Percentiles rank a stretch among this genome's conserved stretches.
Evolutionary conservation across 2,113 vertebrate species (phyloP).

Genomic region (Toxostoma redivivum): DNA sequence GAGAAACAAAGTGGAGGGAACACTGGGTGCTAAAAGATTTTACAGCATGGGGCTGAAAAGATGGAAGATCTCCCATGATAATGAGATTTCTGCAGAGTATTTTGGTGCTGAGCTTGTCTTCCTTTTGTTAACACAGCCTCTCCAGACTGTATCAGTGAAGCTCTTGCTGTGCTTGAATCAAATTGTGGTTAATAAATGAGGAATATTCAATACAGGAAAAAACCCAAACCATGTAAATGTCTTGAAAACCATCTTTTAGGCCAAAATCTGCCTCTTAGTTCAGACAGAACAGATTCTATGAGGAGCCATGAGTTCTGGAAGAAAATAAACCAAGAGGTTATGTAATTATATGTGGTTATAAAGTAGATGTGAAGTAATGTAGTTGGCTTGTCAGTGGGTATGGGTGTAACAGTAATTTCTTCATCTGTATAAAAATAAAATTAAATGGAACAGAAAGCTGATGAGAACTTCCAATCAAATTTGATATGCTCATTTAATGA

Average conservation of each 20-base stretch:
- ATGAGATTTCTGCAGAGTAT: neutral
- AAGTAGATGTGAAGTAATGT: conserved; percentile 73
- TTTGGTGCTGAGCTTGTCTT: neutral
- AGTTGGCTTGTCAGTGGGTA: conserved; percentile 69
- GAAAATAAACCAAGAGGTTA: conserved; percentile 69
- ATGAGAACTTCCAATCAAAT: conserved; percentile 67
- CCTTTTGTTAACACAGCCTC: neutral
- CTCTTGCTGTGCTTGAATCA: conserved; percentile 21
- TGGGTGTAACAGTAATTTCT: conserved; percentile 74
- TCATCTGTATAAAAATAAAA: conserved; percentile 72
- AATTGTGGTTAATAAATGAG: conserved; percentile 56
- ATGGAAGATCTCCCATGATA: conserved; percentile 20
- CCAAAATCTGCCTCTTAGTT: conserved; percentile 49
- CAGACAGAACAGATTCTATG: conserved; percentile 58
- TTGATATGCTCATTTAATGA: conserved; percentile 62
- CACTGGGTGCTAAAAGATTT: conserved; percentile 28
- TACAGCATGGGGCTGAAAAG: conserved; percentile 17
- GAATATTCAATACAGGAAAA: conserved; percentile 39
- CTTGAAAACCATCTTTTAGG: conserved; percentile 9
- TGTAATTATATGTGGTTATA: conserved; percentile 66
- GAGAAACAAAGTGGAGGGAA: neutral
- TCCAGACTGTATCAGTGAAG: conserved; percentile 2
- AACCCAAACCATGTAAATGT: conserved; percentile 5
- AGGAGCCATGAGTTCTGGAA: conserved; percentile 57
- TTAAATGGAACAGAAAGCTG: conserved; percentile 66